phyloP scores from a whole-genome alignment of 1,140 invertebrate species.

The Scaptomyza montana region DNA sequence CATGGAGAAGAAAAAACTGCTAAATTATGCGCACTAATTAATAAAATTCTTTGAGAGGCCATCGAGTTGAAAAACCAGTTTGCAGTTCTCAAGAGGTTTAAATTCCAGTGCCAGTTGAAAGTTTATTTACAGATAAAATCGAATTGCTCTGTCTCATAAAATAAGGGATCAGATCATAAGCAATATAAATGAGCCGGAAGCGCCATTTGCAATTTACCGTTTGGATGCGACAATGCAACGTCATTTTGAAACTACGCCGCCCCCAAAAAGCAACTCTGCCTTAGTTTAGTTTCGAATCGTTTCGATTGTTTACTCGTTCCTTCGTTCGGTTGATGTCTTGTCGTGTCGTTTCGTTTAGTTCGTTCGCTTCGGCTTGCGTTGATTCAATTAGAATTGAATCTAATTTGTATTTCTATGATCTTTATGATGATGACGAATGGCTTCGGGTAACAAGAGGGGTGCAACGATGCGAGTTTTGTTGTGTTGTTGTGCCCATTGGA shows the following conservation, averaged over 20 bases:
- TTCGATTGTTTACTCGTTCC: conserved; percentile 20
- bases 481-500: conserved; percentile 30
- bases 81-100: conserved; percentile 33
- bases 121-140: conserved; percentile 23
- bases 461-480: conserved; percentile 29
- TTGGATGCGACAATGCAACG: conserved; percentile 39
- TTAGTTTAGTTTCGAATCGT: neutral
- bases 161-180: neutral
- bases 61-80: conserved; percentile 66
- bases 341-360: conserved; percentile 31
- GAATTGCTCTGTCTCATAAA: neutral
- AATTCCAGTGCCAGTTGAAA: conserved; percentile 37
- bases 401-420: conserved; percentile 69
- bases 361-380: conserved; percentile 59
- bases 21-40: conserved; percentile 68
- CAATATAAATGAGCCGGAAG: conserved; percentile 31
- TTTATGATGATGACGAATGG: conserved; percentile 27
- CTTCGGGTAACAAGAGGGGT: conserved; percentile 10
- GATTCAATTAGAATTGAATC: conserved; percentile 84
- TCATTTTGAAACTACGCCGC: conserved; percentile 66
- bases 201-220: conserved; percentile 48
- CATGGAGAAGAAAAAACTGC: conserved; percentile 16
- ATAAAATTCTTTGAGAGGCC: conserved; percentile 58
- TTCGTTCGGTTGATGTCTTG: neutral
- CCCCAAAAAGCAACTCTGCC: conserved; percentile 14